phyloP scores from a whole-genome alignment of 2,888 invertebrate genomes.

The Drosophila nr. fundita region DNA sequence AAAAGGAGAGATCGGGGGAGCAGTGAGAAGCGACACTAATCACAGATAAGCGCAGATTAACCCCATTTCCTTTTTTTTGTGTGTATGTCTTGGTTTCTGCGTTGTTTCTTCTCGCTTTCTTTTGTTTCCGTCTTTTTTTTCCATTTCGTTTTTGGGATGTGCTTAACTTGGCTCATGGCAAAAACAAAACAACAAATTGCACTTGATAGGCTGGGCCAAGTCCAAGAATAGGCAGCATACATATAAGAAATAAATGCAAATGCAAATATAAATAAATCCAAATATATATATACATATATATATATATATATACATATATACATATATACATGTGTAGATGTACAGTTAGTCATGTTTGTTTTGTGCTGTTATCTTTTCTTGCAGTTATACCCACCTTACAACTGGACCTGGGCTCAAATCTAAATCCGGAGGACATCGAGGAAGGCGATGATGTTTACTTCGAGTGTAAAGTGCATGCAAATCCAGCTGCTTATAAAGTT shows the following conservation, averaged over 20 bases:
- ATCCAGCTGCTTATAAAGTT: constrained; percentile 92
- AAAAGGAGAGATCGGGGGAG: constrained; percentile 22
- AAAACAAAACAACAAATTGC: constrained; percentile 57
- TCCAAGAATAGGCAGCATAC: constrained; percentile 23
- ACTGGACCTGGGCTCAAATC: constrained; percentile 89
- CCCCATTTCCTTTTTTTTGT: constrained; percentile 58
- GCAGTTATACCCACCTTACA: constrained; percentile 89
- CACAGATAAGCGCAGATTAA: constrained; percentile 81
- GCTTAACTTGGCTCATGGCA: constrained; percentile 31
- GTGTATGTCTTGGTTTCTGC: constrained; percentile 13
- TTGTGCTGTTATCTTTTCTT: constrained; percentile 44
- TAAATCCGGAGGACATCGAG: constrained; percentile 92
- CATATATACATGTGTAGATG: background rate
- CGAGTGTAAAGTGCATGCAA: constrained; percentile 91
- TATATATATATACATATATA: background rate
- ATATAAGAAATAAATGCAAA: constrained; percentile 40
- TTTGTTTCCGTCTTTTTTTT: background rate
- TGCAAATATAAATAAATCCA: background rate
- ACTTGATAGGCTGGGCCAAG: constrained; percentile 47
- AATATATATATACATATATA: background rate
- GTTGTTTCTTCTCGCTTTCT: constrained; percentile 15
- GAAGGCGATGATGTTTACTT: constrained; percentile 93
- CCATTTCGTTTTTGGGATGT: constrained; percentile 17
- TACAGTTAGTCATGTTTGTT: constrained; percentile 19
- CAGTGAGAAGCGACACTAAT: constrained; percentile 76